A percentile compares a stretch with the other conserved stretches of the same genome.
Conservation (phyloP, 1,140 invertebrate species). For the Calephelis virginiensis region DNA sequence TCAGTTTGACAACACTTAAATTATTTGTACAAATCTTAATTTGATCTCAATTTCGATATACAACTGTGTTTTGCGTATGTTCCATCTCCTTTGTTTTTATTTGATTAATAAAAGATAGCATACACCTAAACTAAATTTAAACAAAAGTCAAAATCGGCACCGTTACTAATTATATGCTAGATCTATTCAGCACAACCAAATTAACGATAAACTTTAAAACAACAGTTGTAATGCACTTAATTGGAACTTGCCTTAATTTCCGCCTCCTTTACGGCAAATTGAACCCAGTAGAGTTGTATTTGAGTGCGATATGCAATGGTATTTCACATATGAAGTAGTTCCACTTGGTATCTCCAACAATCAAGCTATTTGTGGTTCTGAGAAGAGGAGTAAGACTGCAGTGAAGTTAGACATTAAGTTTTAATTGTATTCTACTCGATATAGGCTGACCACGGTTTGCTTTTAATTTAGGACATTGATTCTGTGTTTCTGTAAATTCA, state of each 20-base stretch:
- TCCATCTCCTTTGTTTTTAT: no score
- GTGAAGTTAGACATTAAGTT: constrained; percentile 13
- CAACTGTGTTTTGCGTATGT: no score
- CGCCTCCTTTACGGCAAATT: not conserved
- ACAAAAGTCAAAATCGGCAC: no score
- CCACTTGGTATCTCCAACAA: constrained; percentile 3
- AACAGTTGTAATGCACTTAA: not conserved
- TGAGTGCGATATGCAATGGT: not conserved
- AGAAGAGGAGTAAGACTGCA: constrained; percentile 9
- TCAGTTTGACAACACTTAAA: no score
- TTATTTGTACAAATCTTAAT: no score
- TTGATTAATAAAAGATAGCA: no score
- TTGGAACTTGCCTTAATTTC: not conserved
- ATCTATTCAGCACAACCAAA: no score
- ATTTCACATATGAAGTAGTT: constrained; percentile 1
- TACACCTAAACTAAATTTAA: no score
- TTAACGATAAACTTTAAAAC: constrained; percentile 2
- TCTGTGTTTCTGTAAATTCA: no score
- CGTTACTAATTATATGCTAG: no score
- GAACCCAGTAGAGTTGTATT: not conserved
- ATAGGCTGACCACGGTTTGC: not conserved
- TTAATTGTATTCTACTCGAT: constrained; percentile 9
- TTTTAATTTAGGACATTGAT: no score
- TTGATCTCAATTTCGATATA: no score
- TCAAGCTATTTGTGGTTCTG: constrained; percentile 16